phyloP scores from a whole-genome alignment of 2,797 vertebrate species.

The Falco novaeseelandiae region DNA sequence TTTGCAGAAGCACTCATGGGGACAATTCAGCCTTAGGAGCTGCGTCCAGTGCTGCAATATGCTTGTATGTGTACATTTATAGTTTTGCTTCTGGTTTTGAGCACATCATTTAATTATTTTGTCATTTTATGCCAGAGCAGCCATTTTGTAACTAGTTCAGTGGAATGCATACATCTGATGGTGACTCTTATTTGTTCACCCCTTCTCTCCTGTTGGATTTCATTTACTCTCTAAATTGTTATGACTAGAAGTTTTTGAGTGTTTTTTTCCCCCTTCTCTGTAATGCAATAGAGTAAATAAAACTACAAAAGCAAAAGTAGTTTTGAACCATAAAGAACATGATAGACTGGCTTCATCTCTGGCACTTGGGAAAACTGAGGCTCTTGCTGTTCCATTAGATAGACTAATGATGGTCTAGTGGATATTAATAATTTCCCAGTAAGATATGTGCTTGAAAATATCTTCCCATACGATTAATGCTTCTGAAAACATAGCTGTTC shows the following conservation, averaged over 20 bases:
- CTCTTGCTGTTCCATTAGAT: not conserved
- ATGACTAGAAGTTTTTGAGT: not conserved
- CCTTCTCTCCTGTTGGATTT: not conserved
- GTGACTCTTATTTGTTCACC: not conserved
- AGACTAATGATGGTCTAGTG: constrained; percentile 5
- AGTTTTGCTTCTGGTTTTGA: not conserved
- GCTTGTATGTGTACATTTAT: not conserved
- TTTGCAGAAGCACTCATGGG: not conserved
- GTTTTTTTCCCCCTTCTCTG: fast-evolving
- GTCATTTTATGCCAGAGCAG: not conserved
- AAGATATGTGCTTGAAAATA: constrained; percentile 1
- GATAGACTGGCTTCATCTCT: not conserved
- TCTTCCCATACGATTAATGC: constrained; percentile 9
- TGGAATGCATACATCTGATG: not conserved
- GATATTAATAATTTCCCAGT: constrained; percentile 43
- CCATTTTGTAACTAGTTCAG: not conserved
- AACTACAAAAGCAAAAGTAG: not conserved
- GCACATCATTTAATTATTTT: not conserved
- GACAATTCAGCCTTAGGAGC: not conserved
- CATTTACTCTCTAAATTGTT: not conserved
- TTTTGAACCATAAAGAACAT: not conserved
- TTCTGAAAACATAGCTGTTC: constrained; percentile 47
- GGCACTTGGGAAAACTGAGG: not conserved
- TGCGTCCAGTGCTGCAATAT: not conserved
- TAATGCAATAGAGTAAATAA: not conserved